Percentiles rank a stretch among this genome's conserved stretches.
These are phyloP conservation scores for Myiotriccus ornatus DNA, from an alignment of 2,797 vertebrate species.

Conservation along the genomic window DNA sequence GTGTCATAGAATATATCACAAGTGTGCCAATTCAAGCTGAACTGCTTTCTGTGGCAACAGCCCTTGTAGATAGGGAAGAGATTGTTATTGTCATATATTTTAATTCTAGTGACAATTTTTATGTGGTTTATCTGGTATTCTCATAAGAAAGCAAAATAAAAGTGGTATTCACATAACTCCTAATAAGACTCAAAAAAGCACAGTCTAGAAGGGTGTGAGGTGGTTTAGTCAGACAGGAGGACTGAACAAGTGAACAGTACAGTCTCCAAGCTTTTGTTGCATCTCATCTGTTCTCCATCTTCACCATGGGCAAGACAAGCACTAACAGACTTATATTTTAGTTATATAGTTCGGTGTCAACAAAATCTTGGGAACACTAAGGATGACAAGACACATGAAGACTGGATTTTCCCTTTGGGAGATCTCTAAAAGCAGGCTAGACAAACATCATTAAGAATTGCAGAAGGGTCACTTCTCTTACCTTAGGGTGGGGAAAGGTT, in stretches of 20 bases:
- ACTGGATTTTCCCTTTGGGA: not conserved
- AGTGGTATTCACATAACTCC: not conserved
- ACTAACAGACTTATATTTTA: not conserved
- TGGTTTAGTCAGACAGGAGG: not conserved
- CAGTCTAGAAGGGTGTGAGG: not conserved
- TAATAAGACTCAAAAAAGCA: not conserved
- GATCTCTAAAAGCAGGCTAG: not conserved
- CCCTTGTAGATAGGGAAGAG: not conserved
- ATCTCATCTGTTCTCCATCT: not conserved
- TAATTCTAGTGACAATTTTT: not conserved
- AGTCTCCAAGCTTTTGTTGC: not conserved
- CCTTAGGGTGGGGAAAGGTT: not conserved
- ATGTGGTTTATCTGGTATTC: not conserved
- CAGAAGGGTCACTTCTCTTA: not conserved
- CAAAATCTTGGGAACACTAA: not conserved
- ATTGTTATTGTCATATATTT: not conserved
- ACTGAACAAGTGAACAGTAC: not conserved
- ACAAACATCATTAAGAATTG: not conserved
- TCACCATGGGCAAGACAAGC: not conserved
- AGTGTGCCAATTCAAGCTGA: not conserved
- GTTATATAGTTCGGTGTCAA: not conserved
- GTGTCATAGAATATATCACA: not conserved
- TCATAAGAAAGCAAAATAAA: not conserved
- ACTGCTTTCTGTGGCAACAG: not conserved
- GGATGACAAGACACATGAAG: not conserved